phyloP scores from a whole-genome alignment of 2,797 vertebrate genomes.

The Notoglanidium macrostoma region DNA sequence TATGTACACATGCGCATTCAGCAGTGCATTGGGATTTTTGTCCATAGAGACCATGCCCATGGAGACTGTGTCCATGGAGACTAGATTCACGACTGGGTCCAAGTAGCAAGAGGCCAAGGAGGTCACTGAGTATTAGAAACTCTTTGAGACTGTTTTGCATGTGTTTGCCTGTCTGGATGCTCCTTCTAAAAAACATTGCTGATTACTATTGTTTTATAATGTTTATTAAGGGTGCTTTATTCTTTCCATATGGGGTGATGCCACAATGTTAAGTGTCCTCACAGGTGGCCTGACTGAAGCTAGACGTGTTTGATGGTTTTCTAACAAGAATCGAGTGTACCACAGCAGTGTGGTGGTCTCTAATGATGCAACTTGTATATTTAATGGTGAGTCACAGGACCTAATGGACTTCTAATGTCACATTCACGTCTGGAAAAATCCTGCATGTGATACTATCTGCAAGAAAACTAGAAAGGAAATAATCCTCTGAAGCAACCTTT shows the following conservation, averaged over 20 bases:
- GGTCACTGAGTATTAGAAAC: constrained; percentile 53
- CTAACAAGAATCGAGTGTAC: not conserved
- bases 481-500: not conserved
- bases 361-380: not conserved
- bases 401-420: not conserved
- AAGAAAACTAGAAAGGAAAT: not conserved
- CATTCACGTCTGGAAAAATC: constrained; percentile 1
- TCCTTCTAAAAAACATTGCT: not conserved
- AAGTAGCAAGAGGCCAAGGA: constrained; percentile 67
- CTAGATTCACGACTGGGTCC: constrained; percentile 65
- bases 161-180: constrained; percentile 4
- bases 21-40: constrained; percentile 60
- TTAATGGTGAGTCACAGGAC: not conserved
- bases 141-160: constrained; percentile 38
- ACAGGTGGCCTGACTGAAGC: not conserved
- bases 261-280: not conserved
- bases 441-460: not conserved
- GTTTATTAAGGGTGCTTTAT: not conserved
- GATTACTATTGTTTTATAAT: not conserved
- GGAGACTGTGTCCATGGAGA: constrained; percentile 64
- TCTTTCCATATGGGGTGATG: not conserved
- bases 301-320: not conserved
- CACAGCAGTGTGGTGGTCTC: not conserved
- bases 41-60: constrained; percentile 68
- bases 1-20: constrained; percentile 37